Evolutionary conservation across 2,113 vertebrate genomes (phyloP).

Genomic region (Toxostoma redivivum): DNA sequence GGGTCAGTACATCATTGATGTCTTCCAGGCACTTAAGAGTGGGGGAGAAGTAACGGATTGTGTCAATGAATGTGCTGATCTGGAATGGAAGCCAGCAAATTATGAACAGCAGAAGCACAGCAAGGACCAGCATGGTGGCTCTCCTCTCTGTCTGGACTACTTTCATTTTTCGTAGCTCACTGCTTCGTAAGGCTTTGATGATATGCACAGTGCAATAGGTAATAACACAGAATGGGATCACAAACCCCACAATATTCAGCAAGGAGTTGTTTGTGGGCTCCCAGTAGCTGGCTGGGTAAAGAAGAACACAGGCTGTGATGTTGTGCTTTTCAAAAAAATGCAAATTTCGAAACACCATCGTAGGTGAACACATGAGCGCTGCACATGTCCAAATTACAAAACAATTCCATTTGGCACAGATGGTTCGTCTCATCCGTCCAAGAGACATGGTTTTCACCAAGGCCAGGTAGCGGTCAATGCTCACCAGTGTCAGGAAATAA

Average conservation of each 20-base stretch:
- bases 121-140: conserved; percentile 78
- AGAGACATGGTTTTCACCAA: conserved; percentile 89
- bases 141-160: conserved; percentile 75
- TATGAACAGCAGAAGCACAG: conserved; percentile 83
- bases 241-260: conserved; percentile 81
- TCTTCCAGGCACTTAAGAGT: conserved; percentile 58
- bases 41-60: conserved; percentile 36
- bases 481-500: conserved; percentile 88
- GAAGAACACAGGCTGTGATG: conserved; percentile 74
- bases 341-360: conserved; percentile 73
- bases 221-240: conserved; percentile 81
- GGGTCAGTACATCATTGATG: conserved; percentile 71
- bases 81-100: conserved; percentile 89
- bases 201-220: conserved; percentile 83
- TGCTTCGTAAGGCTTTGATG: conserved; percentile 72
- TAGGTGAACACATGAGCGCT: conserved; percentile 77
- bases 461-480: conserved; percentile 90
- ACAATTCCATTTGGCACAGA: conserved; percentile 84
- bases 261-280: conserved; percentile 71
- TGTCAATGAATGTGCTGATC: conserved; percentile 75
- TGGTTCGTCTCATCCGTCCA: conserved; percentile 79
- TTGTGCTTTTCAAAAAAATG: conserved; percentile 28
- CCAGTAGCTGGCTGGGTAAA: conserved; percentile 65
- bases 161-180: conserved; percentile 63
- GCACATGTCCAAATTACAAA: conserved; percentile 83